Conservation (phyloP, 2,888 invertebrate species). For the Platypus cylindrus region DNA sequence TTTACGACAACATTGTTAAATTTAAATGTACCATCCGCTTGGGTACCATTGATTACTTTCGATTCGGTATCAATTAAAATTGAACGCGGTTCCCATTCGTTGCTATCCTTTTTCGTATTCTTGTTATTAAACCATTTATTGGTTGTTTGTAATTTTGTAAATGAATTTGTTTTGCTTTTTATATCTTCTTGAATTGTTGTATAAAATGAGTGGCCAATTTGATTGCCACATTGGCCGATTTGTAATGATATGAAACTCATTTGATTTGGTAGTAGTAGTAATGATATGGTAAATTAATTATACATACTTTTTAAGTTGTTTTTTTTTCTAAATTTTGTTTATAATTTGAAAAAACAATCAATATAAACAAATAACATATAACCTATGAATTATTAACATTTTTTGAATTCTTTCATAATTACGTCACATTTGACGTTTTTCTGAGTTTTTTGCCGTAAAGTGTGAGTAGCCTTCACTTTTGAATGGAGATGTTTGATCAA, state of each 20-base stretch:
- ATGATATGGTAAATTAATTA: constrained; percentile 3
- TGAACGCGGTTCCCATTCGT: constrained; percentile 34
- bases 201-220: constrained; percentile 37
- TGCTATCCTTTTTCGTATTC: constrained; percentile 25
- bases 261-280: too few species aligned
- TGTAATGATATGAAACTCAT: constrained; percentile 37
- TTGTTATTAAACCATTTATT: constrained; percentile 38
- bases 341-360: too few species aligned
- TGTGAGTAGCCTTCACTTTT: too few species aligned
- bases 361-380: too few species aligned
- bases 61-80: constrained; percentile 40
- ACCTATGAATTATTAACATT: too few species aligned
- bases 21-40: constrained; percentile 25
- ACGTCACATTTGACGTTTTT: too few species aligned
- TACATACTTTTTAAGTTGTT: constrained; percentile 9
- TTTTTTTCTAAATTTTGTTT: too few species aligned
- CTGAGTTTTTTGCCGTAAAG: too few species aligned
- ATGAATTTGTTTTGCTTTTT: constrained; percentile 20
- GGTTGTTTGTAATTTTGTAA: constrained; percentile 23
- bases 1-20: constrained; percentile 33
- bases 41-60: constrained; percentile 30
- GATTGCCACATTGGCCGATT: constrained; percentile 45
- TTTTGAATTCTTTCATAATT: too few species aligned
- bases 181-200: constrained; percentile 34
- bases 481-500: too few species aligned